A percentile compares a stretch with the other conserved stretches of the same genome.
Conservation (phyloP, 1,140 invertebrate genomes). For the Maconellicoccus hirsutus region DNA sequence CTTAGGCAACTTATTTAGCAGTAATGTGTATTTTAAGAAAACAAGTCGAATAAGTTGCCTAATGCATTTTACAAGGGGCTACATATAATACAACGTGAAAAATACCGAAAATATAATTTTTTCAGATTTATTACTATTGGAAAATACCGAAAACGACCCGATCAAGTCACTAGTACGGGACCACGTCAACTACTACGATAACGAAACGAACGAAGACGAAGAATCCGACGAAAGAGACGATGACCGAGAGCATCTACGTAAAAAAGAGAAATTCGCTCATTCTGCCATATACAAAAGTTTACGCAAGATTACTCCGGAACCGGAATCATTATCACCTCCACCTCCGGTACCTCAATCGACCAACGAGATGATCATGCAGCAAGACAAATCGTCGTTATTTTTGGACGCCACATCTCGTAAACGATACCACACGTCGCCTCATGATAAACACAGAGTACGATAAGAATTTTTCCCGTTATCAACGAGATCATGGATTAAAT, state of each 20-base stretch:
- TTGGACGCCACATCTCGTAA: slow-evolving; percentile 34
- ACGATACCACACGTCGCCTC: slow-evolving; percentile 46
- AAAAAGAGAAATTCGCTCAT: neutral
- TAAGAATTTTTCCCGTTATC: too few species aligned
- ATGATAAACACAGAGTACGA: slow-evolving; percentile 45
- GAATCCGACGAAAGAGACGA: neutral
- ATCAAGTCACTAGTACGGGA: neutral
- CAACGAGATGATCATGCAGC: neutral
- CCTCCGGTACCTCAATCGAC: neutral
- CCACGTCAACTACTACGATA: neutral
- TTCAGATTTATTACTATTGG: neutral
- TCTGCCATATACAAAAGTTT: neutral
- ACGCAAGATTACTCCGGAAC: neutral
- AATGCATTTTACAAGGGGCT: too few species aligned
- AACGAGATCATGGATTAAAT: too few species aligned
- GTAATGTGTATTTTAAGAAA: too few species aligned
- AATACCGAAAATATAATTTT: too few species aligned
- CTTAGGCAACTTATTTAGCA: too few species aligned
- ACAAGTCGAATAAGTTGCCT: too few species aligned
- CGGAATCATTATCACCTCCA: slow-evolving; percentile 1
- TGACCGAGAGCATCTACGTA: neutral
- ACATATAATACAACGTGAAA: too few species aligned
- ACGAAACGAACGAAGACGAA: neutral
- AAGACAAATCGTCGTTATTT: neutral
- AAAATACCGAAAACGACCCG: neutral